Evolutionary conservation across 2,888 invertebrate species (phyloP).

Genomic region (Athalia cordata): DNA sequence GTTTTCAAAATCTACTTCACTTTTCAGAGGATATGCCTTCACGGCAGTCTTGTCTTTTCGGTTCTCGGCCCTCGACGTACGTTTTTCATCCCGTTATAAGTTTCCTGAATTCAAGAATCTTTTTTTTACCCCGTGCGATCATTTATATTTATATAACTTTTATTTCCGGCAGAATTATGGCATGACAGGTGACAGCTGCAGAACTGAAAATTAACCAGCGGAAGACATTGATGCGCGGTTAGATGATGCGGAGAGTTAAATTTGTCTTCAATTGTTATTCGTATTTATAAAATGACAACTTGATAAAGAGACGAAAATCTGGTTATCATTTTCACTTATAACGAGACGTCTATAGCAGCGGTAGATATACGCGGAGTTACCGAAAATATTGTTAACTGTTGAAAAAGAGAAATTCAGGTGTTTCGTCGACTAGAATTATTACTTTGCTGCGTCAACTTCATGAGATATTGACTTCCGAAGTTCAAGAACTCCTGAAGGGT

Average conservation of each 20-base stretch:
- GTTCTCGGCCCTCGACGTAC: no score
- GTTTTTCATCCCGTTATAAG: no score
- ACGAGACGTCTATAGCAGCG: background rate
- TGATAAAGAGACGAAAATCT: no score
- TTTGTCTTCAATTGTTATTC: background rate
- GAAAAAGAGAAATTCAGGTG: background rate
- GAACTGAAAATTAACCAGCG: background rate
- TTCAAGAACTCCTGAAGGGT: conserved; percentile 14
- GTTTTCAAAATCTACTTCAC: no score
- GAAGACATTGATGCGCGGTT: conserved; percentile 14
- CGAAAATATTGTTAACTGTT: background rate
- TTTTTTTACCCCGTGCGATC: no score
- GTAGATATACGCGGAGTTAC: background rate
- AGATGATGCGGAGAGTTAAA: background rate
- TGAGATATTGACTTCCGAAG: conserved; percentile 24
- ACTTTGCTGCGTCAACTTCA: conserved; percentile 3
- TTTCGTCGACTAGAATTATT: conserved; percentile 4
- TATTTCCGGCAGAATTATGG: no score
- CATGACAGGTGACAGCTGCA: conserved; percentile 6
- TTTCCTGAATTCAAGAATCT: no score
- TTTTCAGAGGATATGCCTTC: no score
- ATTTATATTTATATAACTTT: no score
- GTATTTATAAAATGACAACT: background rate
- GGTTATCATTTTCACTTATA: background rate
- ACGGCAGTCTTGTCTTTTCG: no score